Conservation (phyloP, 2,797 vertebrate genomes). For the Alexandromys oeconomus region DNA sequence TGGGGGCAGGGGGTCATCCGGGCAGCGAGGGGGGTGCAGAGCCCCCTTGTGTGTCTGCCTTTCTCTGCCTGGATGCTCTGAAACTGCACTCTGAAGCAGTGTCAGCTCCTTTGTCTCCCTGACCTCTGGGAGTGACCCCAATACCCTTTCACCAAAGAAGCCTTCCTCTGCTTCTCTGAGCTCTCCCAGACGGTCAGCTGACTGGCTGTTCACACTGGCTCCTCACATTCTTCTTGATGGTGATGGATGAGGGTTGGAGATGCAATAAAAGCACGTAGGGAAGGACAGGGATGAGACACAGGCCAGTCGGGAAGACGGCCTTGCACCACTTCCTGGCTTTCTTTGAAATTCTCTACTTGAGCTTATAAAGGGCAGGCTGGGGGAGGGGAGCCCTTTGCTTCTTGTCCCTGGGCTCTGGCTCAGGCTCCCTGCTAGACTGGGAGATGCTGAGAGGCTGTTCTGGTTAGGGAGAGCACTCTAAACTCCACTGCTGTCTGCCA, state of each 20-base stretch:
- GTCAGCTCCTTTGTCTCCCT: not conserved
- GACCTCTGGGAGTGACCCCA: not conserved
- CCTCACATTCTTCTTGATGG: not conserved
- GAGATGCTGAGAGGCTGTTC: too few relatives aligned
- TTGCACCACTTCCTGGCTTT: not conserved
- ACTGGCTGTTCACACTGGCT: not conserved
- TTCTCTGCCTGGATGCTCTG: rapidly evolving
- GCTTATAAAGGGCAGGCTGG: not conserved
- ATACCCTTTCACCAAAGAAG: not conserved
- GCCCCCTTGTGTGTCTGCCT: not conserved
- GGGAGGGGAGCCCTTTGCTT: not conserved
- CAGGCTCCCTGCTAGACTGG: not conserved
- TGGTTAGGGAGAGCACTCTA: not conserved
- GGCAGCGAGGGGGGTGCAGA: not conserved
- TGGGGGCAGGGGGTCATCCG: not conserved
- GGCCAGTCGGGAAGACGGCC: not conserved
- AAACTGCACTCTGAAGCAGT: not conserved
- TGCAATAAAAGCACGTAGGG: not conserved
- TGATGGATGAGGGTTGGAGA: not conserved
- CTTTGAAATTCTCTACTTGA: not conserved
- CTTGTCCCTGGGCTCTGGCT: not conserved
- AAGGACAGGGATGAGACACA: not conserved
- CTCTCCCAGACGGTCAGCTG: not conserved
- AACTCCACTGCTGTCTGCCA: not conserved
- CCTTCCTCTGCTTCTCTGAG: not conserved